Base-by-base conservation (phyloP, 2,888 invertebrate species). In the Xanthorhoe designata region DNA sequence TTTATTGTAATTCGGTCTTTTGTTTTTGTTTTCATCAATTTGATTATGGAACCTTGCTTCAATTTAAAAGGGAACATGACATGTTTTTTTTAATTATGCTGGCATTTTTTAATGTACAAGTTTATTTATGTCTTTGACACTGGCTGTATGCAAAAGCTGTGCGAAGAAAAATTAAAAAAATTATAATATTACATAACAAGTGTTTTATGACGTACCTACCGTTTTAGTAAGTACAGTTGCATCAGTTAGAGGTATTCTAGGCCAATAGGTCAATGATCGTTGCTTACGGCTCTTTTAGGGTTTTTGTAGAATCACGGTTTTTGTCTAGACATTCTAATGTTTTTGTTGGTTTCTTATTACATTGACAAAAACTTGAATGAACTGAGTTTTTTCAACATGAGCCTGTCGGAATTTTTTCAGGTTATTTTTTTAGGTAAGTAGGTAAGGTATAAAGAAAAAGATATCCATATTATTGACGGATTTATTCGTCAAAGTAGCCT, bases 1-100 rank as follows among this genome's bases (percentile, higher is more conserved):
- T 72, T 69, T 65, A 66, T 53, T 49, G 54, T 38, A 42, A 29
- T 59, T 61, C 47, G 56, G 52, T 66, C 38, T 50, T 56, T 64
- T 50, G 60, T 65, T 61, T 68, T 61, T 42, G 38, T 42, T 42
- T 54, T 47, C 29, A 54, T 35, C 15, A 54, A 35, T 49, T 61
- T 61, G 35, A 54, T 49, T 35, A 49, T 49, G 15, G 38, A 51
- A 51, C 32, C 13, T 18, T n/a, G 32, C n/a, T 50, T 32, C 13
- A 9, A 18, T 58, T 58, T 7, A 17, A 58, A 58, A 58, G 19
- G 18, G 58, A 58, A 42, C 13, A 42, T 4, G 8, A 8, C 2
- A 2, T 35, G 35, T 5, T 17, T 47, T 47, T 47, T 47, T 47
- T 24, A 24, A 24, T 24, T 24, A n/a, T 13, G n/a, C 13, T 15